Base-by-base conservation (phyloP, 2,797 vertebrate species). In the Phyllotis vaccarum region DNA sequence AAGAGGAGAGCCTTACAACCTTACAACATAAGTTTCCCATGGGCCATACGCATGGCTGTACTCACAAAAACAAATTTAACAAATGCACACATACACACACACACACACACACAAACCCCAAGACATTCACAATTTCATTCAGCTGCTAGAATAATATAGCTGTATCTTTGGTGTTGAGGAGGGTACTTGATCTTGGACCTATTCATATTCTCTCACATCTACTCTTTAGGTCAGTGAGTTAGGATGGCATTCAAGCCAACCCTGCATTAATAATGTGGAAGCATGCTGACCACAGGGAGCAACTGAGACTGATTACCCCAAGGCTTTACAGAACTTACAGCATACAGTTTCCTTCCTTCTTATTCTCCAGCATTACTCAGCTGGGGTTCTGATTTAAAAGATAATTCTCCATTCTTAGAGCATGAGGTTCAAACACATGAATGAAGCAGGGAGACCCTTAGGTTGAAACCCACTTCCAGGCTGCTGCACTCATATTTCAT, bases 41-140 rank as follows among this genome's bases (percentile, higher is more conserved):
- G 60, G 27, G 2, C 24, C 16, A 82, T 13, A 29, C 24, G 60
- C 24, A 29, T 13, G 40, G 17, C 40, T 64, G 11, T 34, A 34
- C 80, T 60, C 37, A 60, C 8, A 60, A 14, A 58, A 80, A 60
- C 13, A 37, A 60, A 60, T 81, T 40, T 81, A 81, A 40, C 79
- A 81, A 40, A 81, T 62, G 37, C 29, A 6, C 2, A 12, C 21
- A 14, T 9, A 60, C 79, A 40, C 12, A 58, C 54, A 58, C 76
- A 79, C 52, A 56, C 49, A 52, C 46, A 8, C 46, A 34, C 19
- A 13, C 21, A 24, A 27, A 29, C 54, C 31, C 90, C 4, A 95
- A 96, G 90, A 93, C 22, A 91, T 52, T 60, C 87, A 90, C 91
- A 97, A 95, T 92, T 76, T 3, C 24, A 89, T 10, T 17, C 2